phyloP scores from a whole-genome alignment of 2,797 vertebrate genomes.

The Crypturellus tataupa region DNA sequence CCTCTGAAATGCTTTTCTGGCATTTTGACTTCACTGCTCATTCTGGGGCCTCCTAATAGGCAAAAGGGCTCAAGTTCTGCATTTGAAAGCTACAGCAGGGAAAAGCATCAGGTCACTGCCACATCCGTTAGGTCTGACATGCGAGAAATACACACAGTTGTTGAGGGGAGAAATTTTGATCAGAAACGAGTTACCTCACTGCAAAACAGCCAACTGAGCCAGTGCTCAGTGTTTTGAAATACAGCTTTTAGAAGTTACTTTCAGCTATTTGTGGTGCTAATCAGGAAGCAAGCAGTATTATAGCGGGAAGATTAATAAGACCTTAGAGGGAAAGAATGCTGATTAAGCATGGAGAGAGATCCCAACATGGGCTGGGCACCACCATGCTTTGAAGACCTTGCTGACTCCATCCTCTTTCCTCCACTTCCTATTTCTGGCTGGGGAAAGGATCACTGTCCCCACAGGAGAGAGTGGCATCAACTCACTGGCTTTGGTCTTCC shows the following conservation, averaged over 20 bases:
- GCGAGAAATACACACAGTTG: fast-evolving
- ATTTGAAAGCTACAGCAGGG: background rate
- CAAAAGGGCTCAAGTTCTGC: background rate
- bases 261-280: background rate
- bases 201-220: background rate
- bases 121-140: background rate
- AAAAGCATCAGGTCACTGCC: background rate
- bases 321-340: background rate
- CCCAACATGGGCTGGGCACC: background rate
- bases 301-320: background rate
- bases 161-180: background rate
- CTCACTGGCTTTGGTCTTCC: background rate
- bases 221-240: background rate
- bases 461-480: background rate
- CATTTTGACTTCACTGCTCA: background rate
- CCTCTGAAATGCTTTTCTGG: background rate
- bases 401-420: background rate
- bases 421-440: background rate
- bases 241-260: background rate
- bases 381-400: fast-evolving
- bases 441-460: background rate
- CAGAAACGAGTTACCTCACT: background rate
- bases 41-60: background rate
- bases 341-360: background rate
- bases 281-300: background rate